A percentile compares a stretch with the other conserved stretches of the same genome.
phyloP scores from a whole-genome alignment of 2,888 invertebrate species.

The Cabera pusaria region DNA sequence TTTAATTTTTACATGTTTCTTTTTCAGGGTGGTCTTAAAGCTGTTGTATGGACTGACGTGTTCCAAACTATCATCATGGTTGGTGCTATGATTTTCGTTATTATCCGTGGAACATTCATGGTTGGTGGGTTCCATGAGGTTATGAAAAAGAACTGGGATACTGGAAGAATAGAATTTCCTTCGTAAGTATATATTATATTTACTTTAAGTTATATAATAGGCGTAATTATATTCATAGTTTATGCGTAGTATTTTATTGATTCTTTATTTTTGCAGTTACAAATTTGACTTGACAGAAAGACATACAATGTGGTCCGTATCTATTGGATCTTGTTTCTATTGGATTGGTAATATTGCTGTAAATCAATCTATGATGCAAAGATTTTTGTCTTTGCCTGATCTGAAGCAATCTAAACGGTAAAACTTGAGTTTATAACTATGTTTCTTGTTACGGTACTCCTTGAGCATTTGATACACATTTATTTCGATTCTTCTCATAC shows the following conservation, averaged over 20 bases:
- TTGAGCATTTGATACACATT: too few relatives aligned
- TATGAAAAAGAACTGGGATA: conserved; percentile 79
- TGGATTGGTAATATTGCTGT: conserved; percentile 89
- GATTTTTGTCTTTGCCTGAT: conserved; percentile 88
- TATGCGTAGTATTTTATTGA: not conserved
- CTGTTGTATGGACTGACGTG: conserved; percentile 89
- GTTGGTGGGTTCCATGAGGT: conserved; percentile 86
- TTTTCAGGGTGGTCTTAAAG: conserved; percentile 85
- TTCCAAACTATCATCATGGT: conserved; percentile 88
- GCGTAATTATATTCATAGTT: too few relatives aligned
- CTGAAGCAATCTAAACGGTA: conserved; percentile 85
- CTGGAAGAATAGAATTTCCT: conserved; percentile 85
- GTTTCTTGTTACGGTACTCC: too few relatives aligned
- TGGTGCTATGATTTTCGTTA: conserved; percentile 85
- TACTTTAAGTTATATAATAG: too few relatives aligned
- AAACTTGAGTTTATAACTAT: too few relatives aligned
- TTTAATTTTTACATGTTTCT: conserved; percentile 2
- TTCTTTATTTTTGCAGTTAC: conserved; percentile 66
- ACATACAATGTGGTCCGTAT: conserved; percentile 89
- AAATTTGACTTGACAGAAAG: conserved; percentile 87
- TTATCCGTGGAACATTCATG: conserved; percentile 85
- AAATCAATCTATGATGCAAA: conserved; percentile 91
- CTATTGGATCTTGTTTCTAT: conserved; percentile 87
- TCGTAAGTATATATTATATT: conserved; percentile 53
- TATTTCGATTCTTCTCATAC: too few relatives aligned